A percentile compares a stretch with the other conserved stretches of the same genome.
These are phyloP conservation scores for Celastrina argiolus DNA, from an alignment of 2,888 invertebrate species.

Conservation along the genomic window DNA sequence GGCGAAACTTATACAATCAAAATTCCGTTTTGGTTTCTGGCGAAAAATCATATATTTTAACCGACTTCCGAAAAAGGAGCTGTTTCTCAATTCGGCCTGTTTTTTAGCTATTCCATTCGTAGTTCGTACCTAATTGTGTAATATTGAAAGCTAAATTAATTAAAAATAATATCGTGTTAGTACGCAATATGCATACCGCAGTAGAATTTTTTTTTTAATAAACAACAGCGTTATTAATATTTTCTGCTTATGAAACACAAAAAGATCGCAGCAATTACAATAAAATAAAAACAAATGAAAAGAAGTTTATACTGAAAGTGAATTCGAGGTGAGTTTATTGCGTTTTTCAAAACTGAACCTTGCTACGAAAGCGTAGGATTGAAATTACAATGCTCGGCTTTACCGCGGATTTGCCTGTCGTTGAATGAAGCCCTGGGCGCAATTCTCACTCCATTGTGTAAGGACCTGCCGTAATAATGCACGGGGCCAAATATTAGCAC, in stretches of 20 bases:
- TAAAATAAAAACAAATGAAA: slow-evolving; percentile 11
- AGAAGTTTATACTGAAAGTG: slow-evolving; percentile 12
- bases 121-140: too few relatives aligned
- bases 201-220: not conserved
- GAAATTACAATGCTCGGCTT: slow-evolving; percentile 4
- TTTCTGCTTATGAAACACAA: slow-evolving; percentile 10
- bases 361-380: not conserved
- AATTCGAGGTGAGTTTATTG: not conserved
- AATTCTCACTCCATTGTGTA: slow-evolving; percentile 60
- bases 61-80: too few relatives aligned
- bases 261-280: slow-evolving; percentile 8
- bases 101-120: too few relatives aligned
- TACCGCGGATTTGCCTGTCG: slow-evolving; percentile 24
- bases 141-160: too few relatives aligned
- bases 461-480: slow-evolving; percentile 65
- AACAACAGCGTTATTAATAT: slow-evolving; percentile 8
- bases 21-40: too few relatives aligned
- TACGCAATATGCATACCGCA: not conserved
- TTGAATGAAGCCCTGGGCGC: slow-evolving; percentile 33
- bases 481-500: slow-evolving; percentile 70
- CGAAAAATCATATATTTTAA: too few relatives aligned
- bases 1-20: too few relatives aligned
- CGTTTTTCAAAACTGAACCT: not conserved
- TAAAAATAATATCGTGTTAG: not conserved
- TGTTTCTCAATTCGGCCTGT: too few relatives aligned